A percentile compares a stretch with the other conserved stretches of the same genome.
Evolutionary conservation across 2,113 vertebrate genomes (phyloP).

Genomic region (Junco hyemalis): DNA sequence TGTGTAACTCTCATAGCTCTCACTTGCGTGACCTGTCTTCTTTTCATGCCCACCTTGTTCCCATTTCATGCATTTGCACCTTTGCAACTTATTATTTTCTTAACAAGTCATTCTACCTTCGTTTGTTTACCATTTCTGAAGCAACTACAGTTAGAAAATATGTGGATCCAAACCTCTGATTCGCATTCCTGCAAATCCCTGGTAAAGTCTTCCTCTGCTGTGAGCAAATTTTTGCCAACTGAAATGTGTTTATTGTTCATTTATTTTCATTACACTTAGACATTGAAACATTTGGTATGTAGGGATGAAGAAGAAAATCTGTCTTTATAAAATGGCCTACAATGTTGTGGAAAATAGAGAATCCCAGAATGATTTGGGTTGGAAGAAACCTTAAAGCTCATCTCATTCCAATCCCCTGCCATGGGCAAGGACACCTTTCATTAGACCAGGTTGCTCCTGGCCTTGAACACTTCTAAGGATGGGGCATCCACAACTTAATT

Average conservation of each 20-base stretch:
- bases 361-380: background rate
- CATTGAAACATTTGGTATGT: fast-evolving
- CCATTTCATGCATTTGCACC: background rate
- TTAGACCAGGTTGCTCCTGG: background rate
- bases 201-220: background rate
- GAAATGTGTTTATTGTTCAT: background rate
- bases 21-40: background rate
- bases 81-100: background rate
- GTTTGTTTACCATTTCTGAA: background rate
- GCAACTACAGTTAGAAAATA: background rate
- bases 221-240: background rate
- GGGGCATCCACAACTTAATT: background rate
- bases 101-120: background rate
- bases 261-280: background rate
- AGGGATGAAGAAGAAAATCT: background rate
- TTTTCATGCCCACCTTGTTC: background rate
- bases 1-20: background rate
- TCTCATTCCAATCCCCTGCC: background rate
- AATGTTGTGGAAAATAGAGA: background rate
- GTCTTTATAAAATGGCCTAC: background rate
- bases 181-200: background rate
- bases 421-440: background rate
- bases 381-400: background rate
- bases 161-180: background rate
- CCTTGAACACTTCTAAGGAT: background rate